Base-by-base conservation (phyloP, 1,140 invertebrate species). In the Alviniconcha marisindica region DNA sequence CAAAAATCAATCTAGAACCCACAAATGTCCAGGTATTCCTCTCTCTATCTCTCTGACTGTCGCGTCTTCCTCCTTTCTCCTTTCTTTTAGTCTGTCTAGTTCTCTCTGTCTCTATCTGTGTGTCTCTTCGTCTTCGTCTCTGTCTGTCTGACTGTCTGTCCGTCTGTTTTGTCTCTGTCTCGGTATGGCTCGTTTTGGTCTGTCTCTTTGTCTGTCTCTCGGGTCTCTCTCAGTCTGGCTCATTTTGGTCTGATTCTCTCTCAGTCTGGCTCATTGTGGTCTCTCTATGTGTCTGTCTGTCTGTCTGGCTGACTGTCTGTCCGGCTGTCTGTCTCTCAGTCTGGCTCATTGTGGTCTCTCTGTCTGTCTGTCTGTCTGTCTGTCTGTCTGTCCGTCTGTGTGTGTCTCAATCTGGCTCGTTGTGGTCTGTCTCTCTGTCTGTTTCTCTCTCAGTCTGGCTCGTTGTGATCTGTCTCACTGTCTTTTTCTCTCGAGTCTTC, bases 121-220 rank as follows among this genome's bases (percentile, higher is more conserved):
- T 36, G 0, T 51, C 73, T 42, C 40, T 76, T 24, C 21, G 18
- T 44, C 73, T 76, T 40, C n/a, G 38, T 44, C 73, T 76, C 40
- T 48, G 3, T 76, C 40, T 76, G n/a, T 51, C 73, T 76, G n/a
- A 33, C 63, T 69, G 28, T 69, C 63, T 69, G 28, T 69, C 63
- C 28, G 28, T 69, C 63, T 69, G 28, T 5, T 31, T 28, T 69
- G 28, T 69, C 63, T 69, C 63, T 69, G 28, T 69, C 56, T 60
- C 56, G 4, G 24, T 60, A 4, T 60, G 10, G 10, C n/a, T 60
- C n/a, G 7, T n/a, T 60, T 60, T 31, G 31, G 28, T 69, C 63
- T 69, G 0, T 69, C 63, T 69, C 63, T 36, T 28, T 69, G 28
- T 69, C 63, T 69, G 28, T 69, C 63, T 69, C 56, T 60, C 24